These are phyloP conservation scores for Melieria picta DNA, from an alignment of 2,888 invertebrate genomes.

Conservation along the genomic window DNA sequence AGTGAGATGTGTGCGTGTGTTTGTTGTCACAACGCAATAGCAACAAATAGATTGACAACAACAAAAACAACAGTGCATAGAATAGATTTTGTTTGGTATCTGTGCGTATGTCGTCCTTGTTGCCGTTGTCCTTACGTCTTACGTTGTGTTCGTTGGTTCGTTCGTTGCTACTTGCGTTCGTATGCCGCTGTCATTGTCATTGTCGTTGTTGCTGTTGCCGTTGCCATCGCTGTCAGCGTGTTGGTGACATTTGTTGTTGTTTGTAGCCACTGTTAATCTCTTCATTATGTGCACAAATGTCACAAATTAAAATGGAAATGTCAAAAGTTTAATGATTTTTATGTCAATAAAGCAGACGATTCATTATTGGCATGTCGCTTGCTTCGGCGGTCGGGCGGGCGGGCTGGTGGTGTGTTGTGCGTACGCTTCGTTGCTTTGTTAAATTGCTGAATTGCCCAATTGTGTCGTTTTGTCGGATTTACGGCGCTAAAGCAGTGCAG, in stretches of 20 bases:
- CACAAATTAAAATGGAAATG: slow-evolving; percentile 20
- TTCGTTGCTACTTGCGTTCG: neutral
- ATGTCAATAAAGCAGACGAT: slow-evolving; percentile 12
- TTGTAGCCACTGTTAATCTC: slow-evolving; percentile 6
- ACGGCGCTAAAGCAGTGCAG: too few species aligned
- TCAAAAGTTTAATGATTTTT: slow-evolving; percentile 25
- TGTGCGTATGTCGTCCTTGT: too few species aligned
- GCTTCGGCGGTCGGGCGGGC: too few species aligned
- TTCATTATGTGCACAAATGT: slow-evolving; percentile 19
- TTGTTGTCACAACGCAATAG: neutral
- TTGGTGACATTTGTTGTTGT: neutral
- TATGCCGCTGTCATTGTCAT: neutral
- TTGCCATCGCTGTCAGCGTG: neutral
- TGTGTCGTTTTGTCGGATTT: too few species aligned
- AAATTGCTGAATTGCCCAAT: too few species aligned
- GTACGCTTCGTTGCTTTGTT: too few species aligned
- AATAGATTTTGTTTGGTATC: too few species aligned
- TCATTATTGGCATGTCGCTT: neutral
- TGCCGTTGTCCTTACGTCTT: too few species aligned
- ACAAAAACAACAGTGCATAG: too few species aligned
- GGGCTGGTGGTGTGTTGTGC: too few species aligned
- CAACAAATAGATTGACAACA: neutral
- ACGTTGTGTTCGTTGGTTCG: too few species aligned
- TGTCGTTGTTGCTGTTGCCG: neutral
- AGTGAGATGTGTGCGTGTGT: neutral